phyloP scores from a whole-genome alignment of 2,113 vertebrate genomes.

The Microtus oregoni region DNA sequence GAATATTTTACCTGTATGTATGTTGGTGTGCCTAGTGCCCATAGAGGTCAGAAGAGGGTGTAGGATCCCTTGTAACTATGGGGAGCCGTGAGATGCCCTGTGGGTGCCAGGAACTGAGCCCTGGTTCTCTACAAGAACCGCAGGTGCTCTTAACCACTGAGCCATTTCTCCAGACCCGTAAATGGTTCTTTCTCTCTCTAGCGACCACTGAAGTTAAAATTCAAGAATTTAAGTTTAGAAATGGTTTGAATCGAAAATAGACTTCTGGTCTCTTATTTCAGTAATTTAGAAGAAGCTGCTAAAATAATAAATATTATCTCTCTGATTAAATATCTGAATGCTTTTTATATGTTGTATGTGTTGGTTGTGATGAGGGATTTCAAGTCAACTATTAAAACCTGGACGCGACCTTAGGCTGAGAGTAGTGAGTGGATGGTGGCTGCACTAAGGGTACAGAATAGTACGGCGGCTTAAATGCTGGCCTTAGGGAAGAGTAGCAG shows the following conservation, averaged over 20 bases:
- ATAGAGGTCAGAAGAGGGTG: neutral
- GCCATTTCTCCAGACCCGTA: neutral
- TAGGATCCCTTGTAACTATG: too few species aligned
- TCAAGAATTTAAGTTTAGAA: conserved; percentile 46
- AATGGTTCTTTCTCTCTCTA: conserved; percentile 12
- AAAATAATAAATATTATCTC: conserved; percentile 47
- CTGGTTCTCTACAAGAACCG: neutral
- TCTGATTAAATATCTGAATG: conserved; percentile 42
- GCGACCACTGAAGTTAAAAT: conserved; percentile 50
- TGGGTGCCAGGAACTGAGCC: neutral
- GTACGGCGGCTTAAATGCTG: neutral
- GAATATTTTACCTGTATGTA: neutral
- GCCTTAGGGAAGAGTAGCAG: neutral
- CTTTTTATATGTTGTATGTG: conserved; percentile 13
- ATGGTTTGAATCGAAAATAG: conserved; percentile 50
- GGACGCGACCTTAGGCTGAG: neutral
- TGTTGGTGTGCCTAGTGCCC: neutral
- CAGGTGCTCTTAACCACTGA: neutral
- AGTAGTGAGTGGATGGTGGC: neutral
- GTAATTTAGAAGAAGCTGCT: conserved; percentile 7
- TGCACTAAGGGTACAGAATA: neutral
- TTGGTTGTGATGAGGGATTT: neutral
- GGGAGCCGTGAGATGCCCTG: neutral
- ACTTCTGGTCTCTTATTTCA: conserved; percentile 47
- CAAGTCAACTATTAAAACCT: conserved; percentile 26